phyloP scores from a whole-genome alignment of 2,888 invertebrate species.

The Tenthredo scrophulariae region DNA sequence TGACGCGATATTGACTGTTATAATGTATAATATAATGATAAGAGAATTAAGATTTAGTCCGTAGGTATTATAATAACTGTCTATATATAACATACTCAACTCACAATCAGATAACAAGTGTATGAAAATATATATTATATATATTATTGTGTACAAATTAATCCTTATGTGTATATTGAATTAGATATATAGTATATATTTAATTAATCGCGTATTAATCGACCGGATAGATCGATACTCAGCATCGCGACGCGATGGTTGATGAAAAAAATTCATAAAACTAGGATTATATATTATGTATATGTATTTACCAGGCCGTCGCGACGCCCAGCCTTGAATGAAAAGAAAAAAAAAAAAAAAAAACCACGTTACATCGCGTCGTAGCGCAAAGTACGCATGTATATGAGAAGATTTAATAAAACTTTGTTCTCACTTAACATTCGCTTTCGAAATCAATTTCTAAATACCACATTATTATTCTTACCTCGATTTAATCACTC shows the following conservation, averaged over 20 bases:
- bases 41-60: slow-evolving; percentile 32
- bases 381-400: slow-evolving; percentile 29
- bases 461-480: background rate
- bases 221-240: slow-evolving; percentile 23
- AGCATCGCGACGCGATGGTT: slow-evolving; percentile 37
- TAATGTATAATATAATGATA: slow-evolving; percentile 71
- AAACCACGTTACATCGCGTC: slow-evolving; percentile 23
- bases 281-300: slow-evolving; percentile 25
- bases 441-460: background rate
- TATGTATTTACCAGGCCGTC: slow-evolving; percentile 33
- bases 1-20: slow-evolving; percentile 68
- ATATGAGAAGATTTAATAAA: slow-evolving; percentile 66
- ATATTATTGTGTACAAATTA: slow-evolving; percentile 51
- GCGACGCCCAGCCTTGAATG: slow-evolving; percentile 30
- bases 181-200: slow-evolving; percentile 47
- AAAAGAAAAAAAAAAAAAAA: background rate
- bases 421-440: slow-evolving; percentile 64
- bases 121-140: slow-evolving; percentile 46
- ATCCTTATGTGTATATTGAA: slow-evolving; percentile 47
- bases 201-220: slow-evolving; percentile 31
- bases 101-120: slow-evolving; percentile 45
- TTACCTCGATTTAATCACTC: background rate
- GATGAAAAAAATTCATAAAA: background rate
- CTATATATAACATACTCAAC: slow-evolving; percentile 24
- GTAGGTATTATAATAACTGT: slow-evolving; percentile 42